Evolutionary conservation across 2,888 invertebrate genomes (phyloP).

Genomic region (Drosophila percnosoma): DNA sequence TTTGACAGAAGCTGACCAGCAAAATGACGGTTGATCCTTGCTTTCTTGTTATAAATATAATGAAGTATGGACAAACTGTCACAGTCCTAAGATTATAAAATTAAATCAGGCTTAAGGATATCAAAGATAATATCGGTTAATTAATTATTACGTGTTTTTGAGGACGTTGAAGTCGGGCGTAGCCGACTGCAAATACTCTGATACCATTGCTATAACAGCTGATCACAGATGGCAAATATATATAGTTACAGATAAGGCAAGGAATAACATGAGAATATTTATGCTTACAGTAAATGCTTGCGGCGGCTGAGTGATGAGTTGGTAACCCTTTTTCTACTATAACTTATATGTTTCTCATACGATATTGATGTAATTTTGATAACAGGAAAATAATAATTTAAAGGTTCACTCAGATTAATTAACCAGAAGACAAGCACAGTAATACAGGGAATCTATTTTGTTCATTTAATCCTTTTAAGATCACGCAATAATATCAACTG

Average conservation of each 20-base stretch:
- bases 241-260: too few species aligned
- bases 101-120: not conserved
- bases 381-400: not conserved
- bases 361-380: not conserved
- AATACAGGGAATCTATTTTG: not conserved
- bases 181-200: too few species aligned
- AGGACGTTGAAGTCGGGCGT: not conserved
- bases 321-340: not conserved
- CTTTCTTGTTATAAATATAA: not conserved
- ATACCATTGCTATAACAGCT: not conserved
- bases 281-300: too few species aligned
- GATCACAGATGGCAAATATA: too few species aligned
- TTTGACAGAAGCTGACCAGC: constrained; percentile 27
- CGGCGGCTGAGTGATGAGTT: too few species aligned
- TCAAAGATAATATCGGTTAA: not conserved
- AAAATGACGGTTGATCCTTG: not conserved
- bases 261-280: too few species aligned
- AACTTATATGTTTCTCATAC: not conserved
- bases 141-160: not conserved
- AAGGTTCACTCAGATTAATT: not conserved
- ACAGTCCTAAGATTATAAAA: not conserved
- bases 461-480: not conserved
- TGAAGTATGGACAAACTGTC: not conserved
- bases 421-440: not conserved
- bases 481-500: not conserved